These are phyloP conservation scores for Leptestheria dahalacensis DNA, from an alignment of 1,140 invertebrate species.

Conservation along the genomic window DNA sequence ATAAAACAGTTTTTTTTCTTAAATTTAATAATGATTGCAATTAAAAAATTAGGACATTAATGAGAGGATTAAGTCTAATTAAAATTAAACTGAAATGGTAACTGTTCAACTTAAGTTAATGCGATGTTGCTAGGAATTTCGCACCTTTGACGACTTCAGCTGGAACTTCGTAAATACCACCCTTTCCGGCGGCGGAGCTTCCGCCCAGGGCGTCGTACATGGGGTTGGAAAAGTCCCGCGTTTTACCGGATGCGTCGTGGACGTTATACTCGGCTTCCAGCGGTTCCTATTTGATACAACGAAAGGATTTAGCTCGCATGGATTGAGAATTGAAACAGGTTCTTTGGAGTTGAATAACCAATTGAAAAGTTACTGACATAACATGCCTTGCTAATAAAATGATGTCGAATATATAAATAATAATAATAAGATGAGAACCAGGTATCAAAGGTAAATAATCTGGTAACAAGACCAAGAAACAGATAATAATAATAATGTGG, in stretches of 20 bases:
- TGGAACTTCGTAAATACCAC: slow-evolving; percentile 12
- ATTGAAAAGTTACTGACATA: too few relatives aligned
- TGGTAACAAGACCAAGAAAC: too few relatives aligned
- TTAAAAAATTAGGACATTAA: too few relatives aligned
- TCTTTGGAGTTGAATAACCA: too few relatives aligned
- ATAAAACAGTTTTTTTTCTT: not conserved
- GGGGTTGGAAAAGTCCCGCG: slow-evolving; percentile 83
- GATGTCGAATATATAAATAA: not conserved
- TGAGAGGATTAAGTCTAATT: not conserved
- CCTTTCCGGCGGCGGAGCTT: not conserved
- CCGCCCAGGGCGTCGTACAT: slow-evolving; percentile 68
- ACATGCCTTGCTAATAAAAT: too few relatives aligned
- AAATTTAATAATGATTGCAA: not conserved
- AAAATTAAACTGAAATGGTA: not conserved
- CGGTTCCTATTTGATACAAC: slow-evolving; percentile 36
- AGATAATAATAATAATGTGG: too few relatives aligned
- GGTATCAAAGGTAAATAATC: too few relatives aligned
- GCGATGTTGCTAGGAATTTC: not conserved
- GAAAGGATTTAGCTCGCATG: not conserved
- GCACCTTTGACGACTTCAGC: slow-evolving; percentile 10
- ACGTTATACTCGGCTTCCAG: slow-evolving; percentile 61
- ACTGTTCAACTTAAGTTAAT: not conserved
- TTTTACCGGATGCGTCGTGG: slow-evolving; percentile 50
- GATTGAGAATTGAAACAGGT: too few relatives aligned
- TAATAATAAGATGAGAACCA: too few relatives aligned